phyloP scores from a whole-genome alignment of 2,888 invertebrate species.

The Tortricodes alternella region DNA sequence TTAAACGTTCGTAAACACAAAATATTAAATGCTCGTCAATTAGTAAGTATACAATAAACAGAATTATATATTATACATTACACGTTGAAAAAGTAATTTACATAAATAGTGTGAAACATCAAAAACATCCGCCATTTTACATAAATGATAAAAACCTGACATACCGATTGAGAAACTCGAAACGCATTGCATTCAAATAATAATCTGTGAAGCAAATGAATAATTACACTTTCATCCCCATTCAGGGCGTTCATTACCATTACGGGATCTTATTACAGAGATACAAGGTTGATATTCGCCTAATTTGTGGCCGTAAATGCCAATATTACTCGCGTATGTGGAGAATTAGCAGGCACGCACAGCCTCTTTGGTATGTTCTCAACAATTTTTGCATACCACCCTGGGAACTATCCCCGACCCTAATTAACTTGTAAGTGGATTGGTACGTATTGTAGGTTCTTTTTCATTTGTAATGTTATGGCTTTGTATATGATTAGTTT shows the following conservation, averaged over 20 bases:
- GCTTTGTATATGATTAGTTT: not conserved
- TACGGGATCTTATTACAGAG: not conserved
- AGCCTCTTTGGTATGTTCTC: constrained; percentile 67
- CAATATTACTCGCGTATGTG: constrained; percentile 60
- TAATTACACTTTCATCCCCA: constrained; percentile 30
- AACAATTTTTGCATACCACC: constrained; percentile 80
- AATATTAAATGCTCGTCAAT: too few relatives aligned
- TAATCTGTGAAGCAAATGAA: constrained; percentile 30
- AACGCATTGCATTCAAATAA: constrained; percentile 12
- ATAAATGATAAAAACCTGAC: not conserved
- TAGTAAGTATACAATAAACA: too few relatives aligned
- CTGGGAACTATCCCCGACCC: constrained; percentile 66
- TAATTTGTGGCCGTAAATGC: constrained; percentile 55
- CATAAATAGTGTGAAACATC: too few relatives aligned
- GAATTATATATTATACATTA: too few relatives aligned
- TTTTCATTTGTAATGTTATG: constrained; percentile 30
- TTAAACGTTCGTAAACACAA: too few relatives aligned
- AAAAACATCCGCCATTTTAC: too few relatives aligned
- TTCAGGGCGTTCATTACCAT: constrained; percentile 17
- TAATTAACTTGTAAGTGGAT: constrained; percentile 68
- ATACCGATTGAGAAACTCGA: not conserved
- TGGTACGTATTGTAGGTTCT: constrained; percentile 41
- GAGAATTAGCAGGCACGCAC: constrained; percentile 69
- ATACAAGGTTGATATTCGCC: constrained; percentile 9
- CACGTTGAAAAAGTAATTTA: too few relatives aligned